Percentiles rank a stretch among this genome's conserved stretches.
phyloP scores from a whole-genome alignment of 2,888 invertebrate genomes.

The Biston stratarius region DNA sequence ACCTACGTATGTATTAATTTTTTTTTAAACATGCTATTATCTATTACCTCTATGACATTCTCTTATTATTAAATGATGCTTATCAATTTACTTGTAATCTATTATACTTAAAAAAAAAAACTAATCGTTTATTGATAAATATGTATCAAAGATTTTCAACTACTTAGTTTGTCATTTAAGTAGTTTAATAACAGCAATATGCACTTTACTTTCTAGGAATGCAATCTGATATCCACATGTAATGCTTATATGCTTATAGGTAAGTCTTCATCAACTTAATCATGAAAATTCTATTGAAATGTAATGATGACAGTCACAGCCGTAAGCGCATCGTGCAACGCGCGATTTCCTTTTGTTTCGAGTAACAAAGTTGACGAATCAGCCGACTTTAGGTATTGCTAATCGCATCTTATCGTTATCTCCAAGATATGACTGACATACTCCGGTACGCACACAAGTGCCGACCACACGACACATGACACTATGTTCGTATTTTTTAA shows the following conservation, averaged over 20 bases:
- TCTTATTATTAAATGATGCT: too few species aligned
- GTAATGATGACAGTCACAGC: constrained; percentile 5
- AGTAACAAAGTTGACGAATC: constrained; percentile 30
- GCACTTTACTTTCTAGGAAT: constrained; percentile 1
- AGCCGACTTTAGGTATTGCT: constrained; percentile 17
- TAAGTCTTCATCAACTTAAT: background rate
- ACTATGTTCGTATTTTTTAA: constrained; percentile 16
- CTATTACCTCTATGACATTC: too few species aligned
- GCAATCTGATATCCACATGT: constrained; percentile 2
- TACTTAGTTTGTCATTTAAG: background rate
- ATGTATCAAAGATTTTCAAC: background rate
- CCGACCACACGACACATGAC: constrained; percentile 24
- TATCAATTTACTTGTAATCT: too few species aligned
- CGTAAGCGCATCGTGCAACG: background rate
- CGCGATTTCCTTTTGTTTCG: constrained; percentile 16
- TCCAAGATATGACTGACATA: constrained; percentile 30
- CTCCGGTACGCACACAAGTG: constrained; percentile 25
- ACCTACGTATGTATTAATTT: too few species aligned
- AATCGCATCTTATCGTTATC: constrained; percentile 38
- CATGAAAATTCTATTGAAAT: background rate
- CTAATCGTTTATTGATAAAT: background rate
- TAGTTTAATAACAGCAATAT: background rate
- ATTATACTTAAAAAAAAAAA: too few species aligned
- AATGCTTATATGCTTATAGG: background rate
- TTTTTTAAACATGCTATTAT: too few species aligned